Conservation (phyloP, 2,888 invertebrate species). For the Phyllotreta striolata region DNA sequence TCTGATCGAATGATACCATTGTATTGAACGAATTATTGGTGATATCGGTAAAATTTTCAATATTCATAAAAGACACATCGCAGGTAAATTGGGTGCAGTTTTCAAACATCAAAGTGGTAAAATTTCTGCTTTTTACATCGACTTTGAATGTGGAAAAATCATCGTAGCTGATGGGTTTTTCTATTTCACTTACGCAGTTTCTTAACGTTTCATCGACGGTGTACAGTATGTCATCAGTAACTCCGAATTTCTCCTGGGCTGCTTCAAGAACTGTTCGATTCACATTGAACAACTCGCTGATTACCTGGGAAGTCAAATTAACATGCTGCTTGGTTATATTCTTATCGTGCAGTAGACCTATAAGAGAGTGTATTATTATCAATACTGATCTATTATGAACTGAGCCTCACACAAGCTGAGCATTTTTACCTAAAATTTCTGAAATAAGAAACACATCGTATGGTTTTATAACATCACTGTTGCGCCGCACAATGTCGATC, state of each 20-base stretch:
- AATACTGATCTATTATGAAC: constrained; percentile 40
- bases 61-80: constrained; percentile 52
- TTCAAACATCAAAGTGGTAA: constrained; percentile 56
- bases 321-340: constrained; percentile 53
- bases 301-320: constrained; percentile 58
- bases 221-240: constrained; percentile 45
- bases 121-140: constrained; percentile 53
- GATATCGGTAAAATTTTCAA: constrained; percentile 29
- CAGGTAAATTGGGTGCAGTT: constrained; percentile 52
- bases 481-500: constrained; percentile 16
- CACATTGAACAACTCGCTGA: constrained; percentile 60
- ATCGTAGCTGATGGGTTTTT: constrained; percentile 54
- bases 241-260: constrained; percentile 40
- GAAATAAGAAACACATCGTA: constrained; percentile 48
- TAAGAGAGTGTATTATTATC: too few species aligned
- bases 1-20: constrained; percentile 43
- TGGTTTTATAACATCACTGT: constrained; percentile 32
- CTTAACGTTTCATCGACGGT: constrained; percentile 53
- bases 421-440: constrained; percentile 40
- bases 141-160: constrained; percentile 63
- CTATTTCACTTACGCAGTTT: constrained; percentile 10
- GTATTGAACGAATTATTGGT: constrained; percentile 31
- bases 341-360: constrained; percentile 9
- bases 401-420: not conserved
- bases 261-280: constrained; percentile 37